Base-by-base conservation (phyloP, 2,888 invertebrate genomes). In the Arenicola marina region DNA sequence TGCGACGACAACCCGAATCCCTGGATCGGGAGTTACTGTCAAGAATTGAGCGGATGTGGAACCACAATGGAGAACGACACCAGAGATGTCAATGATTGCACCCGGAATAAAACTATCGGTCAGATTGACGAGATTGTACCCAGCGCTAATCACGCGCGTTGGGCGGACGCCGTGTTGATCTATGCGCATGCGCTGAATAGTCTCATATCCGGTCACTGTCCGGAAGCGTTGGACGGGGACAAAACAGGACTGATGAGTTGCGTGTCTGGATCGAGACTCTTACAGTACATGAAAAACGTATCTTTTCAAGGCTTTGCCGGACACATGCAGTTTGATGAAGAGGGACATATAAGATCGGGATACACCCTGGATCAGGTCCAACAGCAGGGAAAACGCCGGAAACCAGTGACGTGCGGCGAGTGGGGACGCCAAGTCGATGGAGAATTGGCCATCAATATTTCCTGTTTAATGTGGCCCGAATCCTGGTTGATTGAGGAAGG, bases 261-360 rank as follows among this genome's bases (percentile, higher is more conserved):
- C 54, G 59, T 77, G 11, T 63, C 57, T 15, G 68, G 68, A n/a
- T 59, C 66, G 18, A 62, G 58, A 4, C 67, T 78, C 11, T 61
- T 71, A n/a, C 32, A 64, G 21, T 69, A 71, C 44, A 61, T 78
- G 28, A 68, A 69, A 55, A 63, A 61, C 7, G 63, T 74, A 2
- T 60, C 62, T 21, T 75, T 75, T 53, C 59, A 72, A 2, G 75
- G 76, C 21, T 65, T 68, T 4, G 61, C 64, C 48, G 77, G 76
- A 1, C 59, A 68, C 29, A 66, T 76, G 31, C 59, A 65, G n/a
- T 77, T 78, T 44, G 31, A 54, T 33, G 26, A 46, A 33, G 3
- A 28, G 1, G 24, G 48, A 48, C 15, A 48, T 21, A 21, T 48
- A 7, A 7, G 7, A 21, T 11, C 18, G 15, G 21, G 24, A 21